phyloP scores from a whole-genome alignment of 2,113 vertebrate species.

The Murina feae region DNA sequence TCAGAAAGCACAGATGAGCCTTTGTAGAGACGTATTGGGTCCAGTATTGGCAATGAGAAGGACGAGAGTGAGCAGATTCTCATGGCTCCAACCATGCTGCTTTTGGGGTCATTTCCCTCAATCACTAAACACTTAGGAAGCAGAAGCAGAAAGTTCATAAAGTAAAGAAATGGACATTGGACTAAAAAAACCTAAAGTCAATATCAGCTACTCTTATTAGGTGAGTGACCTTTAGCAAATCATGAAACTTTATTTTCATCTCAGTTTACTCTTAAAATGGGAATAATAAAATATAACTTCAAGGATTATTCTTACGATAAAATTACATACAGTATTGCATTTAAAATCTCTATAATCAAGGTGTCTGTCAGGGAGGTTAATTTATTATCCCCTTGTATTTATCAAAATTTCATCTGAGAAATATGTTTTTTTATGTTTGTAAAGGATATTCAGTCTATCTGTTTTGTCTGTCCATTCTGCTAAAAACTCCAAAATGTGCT shows the following conservation, averaged over 20 bases:
- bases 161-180: neutral
- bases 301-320: neutral
- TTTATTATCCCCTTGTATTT: neutral
- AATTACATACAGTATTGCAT: neutral
- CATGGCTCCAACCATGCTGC: neutral
- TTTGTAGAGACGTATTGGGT: accelerated
- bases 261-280: neutral
- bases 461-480: neutral
- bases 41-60: neutral
- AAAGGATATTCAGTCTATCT: neutral
- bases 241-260: neutral
- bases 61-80: neutral
- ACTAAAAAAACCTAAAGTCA: neutral
- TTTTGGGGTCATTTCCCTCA: neutral
- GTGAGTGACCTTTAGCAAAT: neutral
- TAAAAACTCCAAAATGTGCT: neutral
- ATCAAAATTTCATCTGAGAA: neutral
- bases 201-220: neutral
- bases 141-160: neutral
- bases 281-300: neutral
- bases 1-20: neutral
- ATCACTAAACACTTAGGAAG: neutral
- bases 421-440: neutral
- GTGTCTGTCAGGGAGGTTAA: neutral
- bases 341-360: neutral